Base-by-base conservation (phyloP, 1,140 invertebrate genomes). In the Maconellicoccus hirsutus region DNA sequence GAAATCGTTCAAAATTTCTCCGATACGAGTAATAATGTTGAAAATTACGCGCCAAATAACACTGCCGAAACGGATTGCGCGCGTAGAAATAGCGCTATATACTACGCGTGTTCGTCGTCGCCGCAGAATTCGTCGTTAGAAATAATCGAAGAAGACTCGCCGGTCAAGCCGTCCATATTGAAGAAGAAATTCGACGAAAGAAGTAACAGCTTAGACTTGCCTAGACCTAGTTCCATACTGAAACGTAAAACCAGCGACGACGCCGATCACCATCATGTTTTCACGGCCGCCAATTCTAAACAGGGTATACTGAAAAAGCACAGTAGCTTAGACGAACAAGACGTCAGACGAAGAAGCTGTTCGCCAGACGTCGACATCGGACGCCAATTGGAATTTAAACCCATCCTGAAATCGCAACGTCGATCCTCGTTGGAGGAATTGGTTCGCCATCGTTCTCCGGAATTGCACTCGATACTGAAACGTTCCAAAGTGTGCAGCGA, bases 301-400 rank as follows among this genome's bases (percentile, higher is more conserved):
- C 86, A 87, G 76, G 89, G 89, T 59, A 92, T 92, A 75, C 79
- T 92, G 59, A 92, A 92, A 76, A 91, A 91, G 79, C 75, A 77
- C 42, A 82, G 88, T 70, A 90, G 88, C 75, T 80, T 91, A 71
- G 89, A 91, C 75, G 90, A 91, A 76, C 87, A 85, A 2, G 86
- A 87, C 78, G 80, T 86, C 71, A 81, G 86, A 70, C 82, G 86
- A 71, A 80, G 86, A 69, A 87, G 86, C 72, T 86, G 85, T 75
- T 88, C 87, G 72, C 86, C 87, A 0, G 86, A 88, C 75, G 83
- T 86, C 39, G 77, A 80, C 6, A 2, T 10, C 8, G 19, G 61
- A 4, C 61, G 16, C 25, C 16, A 19, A 7, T 16, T 6, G 8
- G 85, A 86, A 74, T 84, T 82, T 39, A 84, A 84, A 75, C 85